Percentiles rank a stretch among this genome's conserved stretches.
Evolutionary conservation across 2,113 vertebrate genomes (phyloP).

Genomic region (Hiodon alosoides): DNA sequence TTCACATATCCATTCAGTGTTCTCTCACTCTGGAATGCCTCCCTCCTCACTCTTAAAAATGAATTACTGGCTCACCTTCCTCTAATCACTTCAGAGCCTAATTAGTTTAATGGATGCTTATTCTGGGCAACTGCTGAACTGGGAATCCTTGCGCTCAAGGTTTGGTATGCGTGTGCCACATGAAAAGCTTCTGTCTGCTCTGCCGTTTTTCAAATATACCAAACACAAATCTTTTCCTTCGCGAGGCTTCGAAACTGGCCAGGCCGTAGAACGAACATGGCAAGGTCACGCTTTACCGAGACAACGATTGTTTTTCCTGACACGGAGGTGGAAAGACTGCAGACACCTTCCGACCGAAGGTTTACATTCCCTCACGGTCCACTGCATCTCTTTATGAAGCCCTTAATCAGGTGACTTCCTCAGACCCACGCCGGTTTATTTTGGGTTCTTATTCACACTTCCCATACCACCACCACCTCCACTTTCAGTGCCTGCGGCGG

Average conservation of each 20-base stretch:
- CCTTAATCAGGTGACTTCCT: neutral
- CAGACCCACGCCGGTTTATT: constrained; percentile 1
- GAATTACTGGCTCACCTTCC: neutral
- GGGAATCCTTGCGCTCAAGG: neutral
- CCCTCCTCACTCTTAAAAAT: neutral
- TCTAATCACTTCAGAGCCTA: constrained; percentile 3
- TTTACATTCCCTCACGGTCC: neutral
- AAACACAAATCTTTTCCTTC: neutral
- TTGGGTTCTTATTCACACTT: constrained; percentile 3
- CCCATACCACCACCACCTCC: neutral
- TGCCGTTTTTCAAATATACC: neutral
- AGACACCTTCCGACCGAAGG: neutral
- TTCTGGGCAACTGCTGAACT: neutral
- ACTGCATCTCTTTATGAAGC: neutral
- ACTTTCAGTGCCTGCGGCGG: neutral
- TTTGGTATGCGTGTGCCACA: too few relatives aligned
- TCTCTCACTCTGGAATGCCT: too few relatives aligned
- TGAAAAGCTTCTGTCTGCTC: neutral
- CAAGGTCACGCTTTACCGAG: neutral
- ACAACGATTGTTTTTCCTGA: constrained; percentile 2
- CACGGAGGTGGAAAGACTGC: neutral
- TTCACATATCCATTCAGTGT: too few relatives aligned
- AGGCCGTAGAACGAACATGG: too few relatives aligned
- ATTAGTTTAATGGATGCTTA: constrained; percentile 9
- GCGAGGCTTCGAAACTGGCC: neutral